phyloP scores from a whole-genome alignment of 2,113 vertebrate species.

The Murina feae region DNA sequence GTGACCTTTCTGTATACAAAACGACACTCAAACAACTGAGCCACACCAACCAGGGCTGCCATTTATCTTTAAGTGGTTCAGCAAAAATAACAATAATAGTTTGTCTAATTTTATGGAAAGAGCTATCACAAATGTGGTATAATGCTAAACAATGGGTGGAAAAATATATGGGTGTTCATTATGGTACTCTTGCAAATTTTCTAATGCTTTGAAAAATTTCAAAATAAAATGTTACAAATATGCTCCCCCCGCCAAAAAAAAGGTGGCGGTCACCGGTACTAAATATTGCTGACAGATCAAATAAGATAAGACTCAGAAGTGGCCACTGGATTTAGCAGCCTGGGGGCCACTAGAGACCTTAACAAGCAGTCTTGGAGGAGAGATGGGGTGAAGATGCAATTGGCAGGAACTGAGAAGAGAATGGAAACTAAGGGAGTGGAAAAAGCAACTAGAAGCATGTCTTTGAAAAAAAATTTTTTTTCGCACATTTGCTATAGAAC shows the following conservation, averaged over 20 bases:
- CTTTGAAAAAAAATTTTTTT: not conserved
- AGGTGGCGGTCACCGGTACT: not conserved
- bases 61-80: not conserved
- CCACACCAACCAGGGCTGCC: not conserved
- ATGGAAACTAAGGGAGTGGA: not conserved
- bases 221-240: not conserved
- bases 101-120: not conserved
- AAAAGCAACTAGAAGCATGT: not conserved
- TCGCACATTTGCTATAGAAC: not conserved
- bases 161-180: not conserved
- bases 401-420: not conserved
- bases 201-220: not conserved
- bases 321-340: not conserved
- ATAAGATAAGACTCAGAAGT: not conserved
- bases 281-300: not conserved
- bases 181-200: not conserved
- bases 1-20: no score
- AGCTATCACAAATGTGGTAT: not conserved
- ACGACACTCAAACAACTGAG: no score
- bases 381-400: not conserved
- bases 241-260: not conserved
- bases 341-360: rapidly evolving
- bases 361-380: not conserved
- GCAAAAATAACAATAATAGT: not conserved
- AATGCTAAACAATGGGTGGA: not conserved